Conservation (phyloP, 2,113 vertebrate species). For the Phyllostomus hastatus region DNA sequence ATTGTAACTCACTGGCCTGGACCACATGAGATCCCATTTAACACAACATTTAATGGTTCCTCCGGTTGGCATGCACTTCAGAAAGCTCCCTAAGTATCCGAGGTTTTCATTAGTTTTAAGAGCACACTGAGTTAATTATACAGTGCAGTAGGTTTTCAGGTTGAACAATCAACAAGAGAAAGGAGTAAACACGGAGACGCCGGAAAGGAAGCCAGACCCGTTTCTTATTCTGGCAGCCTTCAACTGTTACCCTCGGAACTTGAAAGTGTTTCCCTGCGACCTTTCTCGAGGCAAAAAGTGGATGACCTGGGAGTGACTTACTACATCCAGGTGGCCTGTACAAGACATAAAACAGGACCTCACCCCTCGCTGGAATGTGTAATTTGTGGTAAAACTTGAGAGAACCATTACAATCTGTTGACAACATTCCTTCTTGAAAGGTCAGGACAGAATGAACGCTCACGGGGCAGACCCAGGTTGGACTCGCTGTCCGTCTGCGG, state of each 20-base stretch:
- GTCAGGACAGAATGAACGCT: slow-evolving; percentile 13
- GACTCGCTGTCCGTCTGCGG: not conserved
- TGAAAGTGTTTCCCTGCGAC: not conserved
- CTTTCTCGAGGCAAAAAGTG: slow-evolving; percentile 33
- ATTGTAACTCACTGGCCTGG: slow-evolving; percentile 50
- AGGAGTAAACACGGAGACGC: not conserved
- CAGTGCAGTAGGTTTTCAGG: slow-evolving; percentile 7
- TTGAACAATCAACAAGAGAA: slow-evolving; percentile 20
- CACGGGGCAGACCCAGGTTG: not conserved
- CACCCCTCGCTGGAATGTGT: slow-evolving; percentile 60
- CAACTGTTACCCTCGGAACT: not conserved
- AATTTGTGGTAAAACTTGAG: slow-evolving; percentile 51
- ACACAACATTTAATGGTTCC: slow-evolving; percentile 46
- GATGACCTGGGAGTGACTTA: slow-evolving; percentile 66
- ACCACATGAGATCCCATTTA: slow-evolving; percentile 44
- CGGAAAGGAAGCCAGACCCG: not conserved
- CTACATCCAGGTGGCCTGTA: slow-evolving; percentile 60
- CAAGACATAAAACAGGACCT: slow-evolving; percentile 52
- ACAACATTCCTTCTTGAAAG: slow-evolving; percentile 62
- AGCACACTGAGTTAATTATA: slow-evolving; percentile 62
- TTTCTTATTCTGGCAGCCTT: slow-evolving; percentile 37
- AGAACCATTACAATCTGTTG: slow-evolving; percentile 46
- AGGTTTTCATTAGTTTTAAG: slow-evolving; percentile 54
- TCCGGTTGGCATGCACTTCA: not conserved
- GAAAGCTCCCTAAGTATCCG: not conserved